A percentile compares a stretch with the other conserved stretches of the same genome.
Conservation (phyloP, 2,113 vertebrate species). For the Cyprinodon tularosa region DNA sequence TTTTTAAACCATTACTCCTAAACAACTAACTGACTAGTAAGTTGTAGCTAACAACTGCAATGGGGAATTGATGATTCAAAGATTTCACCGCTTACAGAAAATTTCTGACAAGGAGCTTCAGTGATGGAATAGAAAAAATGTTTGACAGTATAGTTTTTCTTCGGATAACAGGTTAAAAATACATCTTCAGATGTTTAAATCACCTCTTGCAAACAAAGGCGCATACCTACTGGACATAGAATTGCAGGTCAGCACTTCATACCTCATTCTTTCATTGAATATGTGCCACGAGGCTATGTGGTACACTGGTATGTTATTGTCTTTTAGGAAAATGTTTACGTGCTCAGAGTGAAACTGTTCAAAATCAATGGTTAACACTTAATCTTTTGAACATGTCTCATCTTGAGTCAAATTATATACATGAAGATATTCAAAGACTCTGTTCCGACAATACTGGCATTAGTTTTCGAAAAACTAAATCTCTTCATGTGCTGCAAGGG, state of each 20-base stretch:
- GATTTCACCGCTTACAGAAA: too few relatives aligned
- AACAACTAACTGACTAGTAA: too few relatives aligned
- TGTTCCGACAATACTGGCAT: background rate
- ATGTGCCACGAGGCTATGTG: constrained; percentile 14
- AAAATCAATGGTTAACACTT: constrained; percentile 6
- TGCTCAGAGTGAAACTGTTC: background rate
- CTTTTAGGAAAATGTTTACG: constrained; percentile 39
- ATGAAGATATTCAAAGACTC: background rate
- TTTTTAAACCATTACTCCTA: too few relatives aligned
- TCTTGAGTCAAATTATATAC: background rate
- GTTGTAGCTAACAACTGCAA: too few relatives aligned
- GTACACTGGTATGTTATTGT: constrained; percentile 31
- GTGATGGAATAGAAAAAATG: background rate
- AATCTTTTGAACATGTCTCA: background rate
- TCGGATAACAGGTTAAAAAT: constrained; percentile 3
- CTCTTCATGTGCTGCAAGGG: background rate
- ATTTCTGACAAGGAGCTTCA: too few relatives aligned
- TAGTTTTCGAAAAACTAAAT: background rate
- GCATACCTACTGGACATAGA: background rate
- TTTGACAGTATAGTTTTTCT: background rate
- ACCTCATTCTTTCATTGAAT: constrained; percentile 31
- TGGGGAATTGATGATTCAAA: too few relatives aligned
- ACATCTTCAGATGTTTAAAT: constrained; percentile 28
- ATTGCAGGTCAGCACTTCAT: background rate
- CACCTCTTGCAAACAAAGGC: constrained; percentile 3